Evolutionary conservation across 2,888 invertebrate species (phyloP).

Genomic region (Drosophila basisetae): DNA sequence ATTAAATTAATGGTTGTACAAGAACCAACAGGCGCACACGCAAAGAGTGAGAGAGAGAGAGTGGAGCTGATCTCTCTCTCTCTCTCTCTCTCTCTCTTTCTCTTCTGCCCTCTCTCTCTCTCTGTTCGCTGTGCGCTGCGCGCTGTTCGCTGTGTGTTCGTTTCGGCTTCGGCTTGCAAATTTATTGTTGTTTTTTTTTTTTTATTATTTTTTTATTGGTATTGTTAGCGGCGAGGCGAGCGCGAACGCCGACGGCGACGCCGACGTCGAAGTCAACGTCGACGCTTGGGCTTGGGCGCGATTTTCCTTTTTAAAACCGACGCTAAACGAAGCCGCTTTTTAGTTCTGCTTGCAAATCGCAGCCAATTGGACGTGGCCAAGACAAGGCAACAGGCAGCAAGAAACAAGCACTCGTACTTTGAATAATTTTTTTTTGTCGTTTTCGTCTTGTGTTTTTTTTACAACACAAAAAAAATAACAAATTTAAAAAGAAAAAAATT

Average conservation of each 20-base stretch:
- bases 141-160: conserved; percentile 13
- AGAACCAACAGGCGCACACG: conserved; percentile 1
- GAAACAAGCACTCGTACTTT: conserved; percentile 9
- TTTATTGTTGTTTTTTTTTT: conserved; percentile 1
- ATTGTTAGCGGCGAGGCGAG: conserved; percentile 20
- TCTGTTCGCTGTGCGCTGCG: conserved; percentile 6
- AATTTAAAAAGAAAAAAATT: not conserved
- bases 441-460: conserved; percentile 11
- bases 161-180: conserved; percentile 33
- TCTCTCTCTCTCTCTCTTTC: not conserved
- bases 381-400: conserved; percentile 18
- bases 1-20: conserved; percentile 17
- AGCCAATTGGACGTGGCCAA: conserved; percentile 76
- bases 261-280: conserved; percentile 23
- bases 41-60: conserved; percentile 3
- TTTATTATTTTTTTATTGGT: conserved; percentile 3
- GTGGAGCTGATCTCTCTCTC: not conserved
- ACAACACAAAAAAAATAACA: conserved; percentile 2
- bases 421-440: conserved; percentile 20
- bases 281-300: conserved; percentile 64
- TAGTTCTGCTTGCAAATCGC: conserved; percentile 83
- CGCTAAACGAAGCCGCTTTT: conserved; percentile 65
- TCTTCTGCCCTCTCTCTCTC: not conserved
- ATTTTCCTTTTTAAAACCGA: conserved; percentile 71
- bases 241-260: conserved; percentile 18